Evolutionary conservation across 2,888 invertebrate species (phyloP).

Genomic region (Erpobdella octoculata): DNA sequence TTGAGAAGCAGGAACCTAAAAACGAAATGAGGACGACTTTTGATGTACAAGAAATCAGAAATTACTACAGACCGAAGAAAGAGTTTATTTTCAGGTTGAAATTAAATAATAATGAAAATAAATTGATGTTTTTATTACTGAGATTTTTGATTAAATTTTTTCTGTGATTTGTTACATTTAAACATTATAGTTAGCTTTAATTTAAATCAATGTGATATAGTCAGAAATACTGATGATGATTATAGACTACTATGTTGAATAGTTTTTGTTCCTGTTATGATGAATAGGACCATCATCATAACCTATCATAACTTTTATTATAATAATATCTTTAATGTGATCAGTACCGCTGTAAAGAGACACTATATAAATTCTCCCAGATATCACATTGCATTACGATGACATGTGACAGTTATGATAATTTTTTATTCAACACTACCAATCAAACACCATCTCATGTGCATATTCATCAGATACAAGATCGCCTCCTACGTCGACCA

Average conservation of each 20-base stretch:
- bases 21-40: neutral
- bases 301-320: too few relatives aligned
- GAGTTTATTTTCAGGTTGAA: conserved; percentile 16
- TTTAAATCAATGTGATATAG: neutral
- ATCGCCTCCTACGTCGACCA: neutral
- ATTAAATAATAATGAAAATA: neutral
- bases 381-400: too few relatives aligned
- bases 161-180: too few relatives aligned
- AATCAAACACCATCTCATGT: too few relatives aligned
- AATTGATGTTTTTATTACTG: too few relatives aligned
- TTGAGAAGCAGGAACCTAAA: neutral
- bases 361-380: too few relatives aligned
- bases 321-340: too few relatives aligned
- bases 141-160: too few relatives aligned
- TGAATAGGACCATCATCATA: neutral
- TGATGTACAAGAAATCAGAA: neutral
- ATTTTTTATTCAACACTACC: too few relatives aligned
- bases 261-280: neutral
- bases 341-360: too few relatives aligned
- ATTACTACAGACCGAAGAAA: neutral
- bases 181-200: too few relatives aligned
- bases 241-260: neutral
- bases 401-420: too few relatives aligned
- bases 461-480: conserved; percentile 5
- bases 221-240: neutral